Conservation (phyloP, 2,797 vertebrate species). For the Crypturellus tataupa region DNA sequence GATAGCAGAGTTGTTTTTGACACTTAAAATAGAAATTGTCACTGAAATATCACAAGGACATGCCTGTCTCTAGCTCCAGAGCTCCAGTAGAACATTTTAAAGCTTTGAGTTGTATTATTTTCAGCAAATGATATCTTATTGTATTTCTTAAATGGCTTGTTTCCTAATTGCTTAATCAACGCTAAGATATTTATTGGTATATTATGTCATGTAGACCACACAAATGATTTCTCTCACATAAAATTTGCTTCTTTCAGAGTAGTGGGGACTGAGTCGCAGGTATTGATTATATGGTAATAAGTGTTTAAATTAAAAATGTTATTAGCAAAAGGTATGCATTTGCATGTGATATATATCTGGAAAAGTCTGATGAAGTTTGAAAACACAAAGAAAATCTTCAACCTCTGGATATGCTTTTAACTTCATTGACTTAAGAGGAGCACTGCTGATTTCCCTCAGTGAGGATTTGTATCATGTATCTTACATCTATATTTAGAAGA, state of each 20-base stretch:
- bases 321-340: background rate
- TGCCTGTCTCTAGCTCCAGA: conserved; percentile 72
- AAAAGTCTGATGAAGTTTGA: background rate
- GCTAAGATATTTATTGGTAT: conserved; percentile 39
- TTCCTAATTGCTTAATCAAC: conserved; percentile 65
- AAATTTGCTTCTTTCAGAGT: conserved; percentile 18
- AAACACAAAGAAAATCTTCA: background rate
- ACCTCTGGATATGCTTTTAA: background rate
- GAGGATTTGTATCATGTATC: background rate
- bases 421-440: conserved; percentile 13
- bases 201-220: background rate
- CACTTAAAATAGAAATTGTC: conserved; percentile 87
- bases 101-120: conserved; percentile 74
- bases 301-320: background rate
- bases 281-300: background rate
- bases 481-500: conserved; percentile 56
- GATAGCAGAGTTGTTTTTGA: conserved; percentile 84
- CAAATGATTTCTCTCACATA: conserved; percentile 38
- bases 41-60: conserved; percentile 83
- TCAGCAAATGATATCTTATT: conserved; percentile 65
- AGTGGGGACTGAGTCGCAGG: background rate
- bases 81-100: conserved; percentile 70
- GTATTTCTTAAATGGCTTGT: conserved; percentile 52
- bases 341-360: conserved; percentile 1
- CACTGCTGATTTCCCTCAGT: conserved; percentile 2